Base-by-base conservation (phyloP, 2,113 vertebrate genomes). In the Phainopepla nitens region DNA sequence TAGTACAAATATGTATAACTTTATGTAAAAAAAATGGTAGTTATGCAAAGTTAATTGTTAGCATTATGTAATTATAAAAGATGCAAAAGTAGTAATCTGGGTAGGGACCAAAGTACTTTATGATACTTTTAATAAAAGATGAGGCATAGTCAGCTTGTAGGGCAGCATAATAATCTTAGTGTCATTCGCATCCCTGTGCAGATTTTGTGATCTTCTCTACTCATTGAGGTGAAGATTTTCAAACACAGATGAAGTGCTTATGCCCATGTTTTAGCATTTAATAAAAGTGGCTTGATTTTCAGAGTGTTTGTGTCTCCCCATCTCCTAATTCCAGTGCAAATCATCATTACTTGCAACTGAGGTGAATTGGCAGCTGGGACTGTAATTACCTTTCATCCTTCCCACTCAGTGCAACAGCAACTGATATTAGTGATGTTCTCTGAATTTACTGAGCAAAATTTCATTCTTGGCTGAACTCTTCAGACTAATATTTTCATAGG, bases 381-480 rank as follows among this genome's bases (percentile, higher is more conserved):
- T 85, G 36, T 87, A 94, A 94, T 93, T 89, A 78, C 36, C 22
- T 57, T 84, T 92, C 75, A 80, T 93, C 54, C 60, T 94, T 85
- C 53, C 80, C 72, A 61, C 60, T 87, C 91, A 61, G 36, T 77
- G 44, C 64, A 62, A 62, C 41, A 89, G 61, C 82, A 70, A 41
- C 57, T 93, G 78, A 76, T 5, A 2, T 64, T 82, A 69, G 53
- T 80, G 81, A 50, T 60, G 31, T 65, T 89, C 54, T 89, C 45
- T 10, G 12, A 28, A 81, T 95, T 85, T 85, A 76, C 60, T 76
- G 58, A 87, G n/a, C 61, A 94, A 84, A 93, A 91, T 84, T 84
- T 85, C 22, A 65, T 58, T 91, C 33, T 69, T 94, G 78, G 54
- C 54, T 82, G 69, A 88, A 66, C 31, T 69, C 27, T 85, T 64